These are phyloP conservation scores for Drosophila tanythrix DNA, from an alignment of 2,888 invertebrate species.

Conservation along the genomic window DNA sequence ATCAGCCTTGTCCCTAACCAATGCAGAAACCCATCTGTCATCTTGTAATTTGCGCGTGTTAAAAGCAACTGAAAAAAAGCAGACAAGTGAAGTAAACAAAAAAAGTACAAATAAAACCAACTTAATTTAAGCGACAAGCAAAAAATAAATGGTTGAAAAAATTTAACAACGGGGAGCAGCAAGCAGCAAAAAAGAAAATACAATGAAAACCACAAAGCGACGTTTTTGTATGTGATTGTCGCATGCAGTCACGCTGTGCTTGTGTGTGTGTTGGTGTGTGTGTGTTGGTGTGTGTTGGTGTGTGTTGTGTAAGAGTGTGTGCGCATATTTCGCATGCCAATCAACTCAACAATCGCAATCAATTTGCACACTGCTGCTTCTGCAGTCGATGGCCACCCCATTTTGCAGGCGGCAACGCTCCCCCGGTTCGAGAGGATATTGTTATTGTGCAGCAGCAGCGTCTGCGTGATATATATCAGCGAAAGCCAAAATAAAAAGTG, in stretches of 20 bases:
- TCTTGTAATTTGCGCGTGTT: constrained; percentile 40
- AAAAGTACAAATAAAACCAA: constrained; percentile 43
- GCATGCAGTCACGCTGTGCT: constrained; percentile 52
- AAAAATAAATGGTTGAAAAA: constrained; percentile 50
- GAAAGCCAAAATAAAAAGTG: constrained; percentile 53
- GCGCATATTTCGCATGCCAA: constrained; percentile 76
- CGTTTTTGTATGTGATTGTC: constrained; percentile 67
- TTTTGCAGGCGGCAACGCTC: constrained; percentile 10
- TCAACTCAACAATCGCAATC: constrained; percentile 82
- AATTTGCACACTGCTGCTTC: constrained; percentile 68
- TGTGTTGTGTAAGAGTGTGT: constrained; percentile 13
- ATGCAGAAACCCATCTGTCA: constrained; percentile 42
- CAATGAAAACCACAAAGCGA: constrained; percentile 73
- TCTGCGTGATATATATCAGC: constrained; percentile 53
- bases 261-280: constrained; percentile 1
- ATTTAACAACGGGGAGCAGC: constrained; percentile 11
- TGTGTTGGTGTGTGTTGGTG: constrained; percentile 11
- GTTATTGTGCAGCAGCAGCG: constrained; percentile 62
- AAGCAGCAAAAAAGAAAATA: constrained; percentile 29
- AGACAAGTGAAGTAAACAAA: constrained; percentile 6
- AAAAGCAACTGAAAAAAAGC: constrained; percentile 22
- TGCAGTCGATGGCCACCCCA: constrained; percentile 42
- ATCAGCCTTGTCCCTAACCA: constrained; percentile 3
- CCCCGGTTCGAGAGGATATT: constrained; percentile 53
- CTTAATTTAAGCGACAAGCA: constrained; percentile 60